Conservation (phyloP, 2,113 vertebrate species). For the Phyllostomus hastatus region DNA sequence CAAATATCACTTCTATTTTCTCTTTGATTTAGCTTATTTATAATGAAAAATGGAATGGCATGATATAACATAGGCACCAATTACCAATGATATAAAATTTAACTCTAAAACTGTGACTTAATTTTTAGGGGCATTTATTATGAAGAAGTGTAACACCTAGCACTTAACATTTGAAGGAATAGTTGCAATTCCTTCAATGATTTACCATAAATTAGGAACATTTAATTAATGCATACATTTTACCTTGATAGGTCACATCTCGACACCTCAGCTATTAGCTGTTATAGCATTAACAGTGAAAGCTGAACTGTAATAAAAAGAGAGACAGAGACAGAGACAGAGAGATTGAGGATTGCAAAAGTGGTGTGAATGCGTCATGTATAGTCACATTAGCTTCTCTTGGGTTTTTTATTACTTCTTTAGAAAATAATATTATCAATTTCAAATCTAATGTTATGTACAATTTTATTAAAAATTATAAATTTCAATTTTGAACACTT, state of each 20-base stretch:
- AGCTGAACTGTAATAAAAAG: not conserved
- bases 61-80: slow-evolving; percentile 21
- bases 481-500: not conserved
- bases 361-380: not conserved
- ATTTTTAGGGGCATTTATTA: not conserved
- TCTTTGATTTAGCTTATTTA: slow-evolving; percentile 39
- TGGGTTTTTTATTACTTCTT: not conserved
- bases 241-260: not conserved
- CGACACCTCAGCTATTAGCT: not conserved
- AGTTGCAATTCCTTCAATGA: not conserved
- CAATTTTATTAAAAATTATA: not conserved
- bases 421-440: not conserved
- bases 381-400: not conserved
- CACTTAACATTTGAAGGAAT: not conserved
- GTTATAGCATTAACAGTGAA: not conserved
- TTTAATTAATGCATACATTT: not conserved
- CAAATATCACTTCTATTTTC: slow-evolving; percentile 56
- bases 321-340: not conserved
- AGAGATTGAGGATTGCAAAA: not conserved
- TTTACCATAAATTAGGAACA: not conserved
- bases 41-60: not conserved
- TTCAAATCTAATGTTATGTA: not conserved
- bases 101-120: not conserved
- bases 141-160: not conserved
- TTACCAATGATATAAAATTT: slow-evolving; percentile 28